Evolutionary conservation across 1,140 invertebrate genomes (phyloP).

Genomic region (Oncopodura yosiiana): DNA sequence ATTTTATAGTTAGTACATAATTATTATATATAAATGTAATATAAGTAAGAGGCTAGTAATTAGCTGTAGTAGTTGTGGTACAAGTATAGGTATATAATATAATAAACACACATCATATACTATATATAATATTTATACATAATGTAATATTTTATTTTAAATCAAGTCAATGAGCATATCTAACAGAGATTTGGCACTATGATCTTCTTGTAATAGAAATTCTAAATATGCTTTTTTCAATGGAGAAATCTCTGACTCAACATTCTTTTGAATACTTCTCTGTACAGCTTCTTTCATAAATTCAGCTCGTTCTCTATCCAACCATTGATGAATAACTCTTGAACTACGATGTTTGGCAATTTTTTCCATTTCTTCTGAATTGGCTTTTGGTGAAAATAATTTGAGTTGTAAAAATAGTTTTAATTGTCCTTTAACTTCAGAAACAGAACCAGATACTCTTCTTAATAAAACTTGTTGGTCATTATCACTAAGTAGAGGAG

Average conservation of each 20-base stretch:
- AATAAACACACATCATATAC: no score
- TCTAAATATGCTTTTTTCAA: slow-evolving; percentile 28
- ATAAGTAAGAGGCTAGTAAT: no score
- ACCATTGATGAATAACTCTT: slow-evolving; percentile 26
- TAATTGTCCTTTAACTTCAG: slow-evolving; percentile 26
- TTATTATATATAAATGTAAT: no score
- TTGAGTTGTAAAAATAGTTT: slow-evolving; percentile 31
- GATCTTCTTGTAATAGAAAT: slow-evolving; percentile 31
- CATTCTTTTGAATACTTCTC: slow-evolving; percentile 21
- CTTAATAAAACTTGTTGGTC: slow-evolving; percentile 27
- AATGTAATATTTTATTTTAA: no score
- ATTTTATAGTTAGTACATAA: no score
- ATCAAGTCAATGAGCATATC: slow-evolving; percentile 32
- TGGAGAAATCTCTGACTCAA: slow-evolving; percentile 31
- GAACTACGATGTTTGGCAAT: slow-evolving; percentile 17
- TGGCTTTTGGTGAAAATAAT: slow-evolving; percentile 21
- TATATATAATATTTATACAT: no score
- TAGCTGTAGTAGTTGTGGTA: no score
- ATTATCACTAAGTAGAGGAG: slow-evolving; percentile 14
- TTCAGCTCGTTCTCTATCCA: slow-evolving; percentile 31
- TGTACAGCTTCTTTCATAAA: slow-evolving; percentile 35
- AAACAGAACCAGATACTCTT: slow-evolving; percentile 9
- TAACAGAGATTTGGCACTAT: slow-evolving; percentile 34
- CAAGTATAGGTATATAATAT: no score
- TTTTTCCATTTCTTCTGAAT: slow-evolving; percentile 22